phyloP scores from a whole-genome alignment of 2,113 vertebrate genomes.

The Forbesichthys agassizii region DNA sequence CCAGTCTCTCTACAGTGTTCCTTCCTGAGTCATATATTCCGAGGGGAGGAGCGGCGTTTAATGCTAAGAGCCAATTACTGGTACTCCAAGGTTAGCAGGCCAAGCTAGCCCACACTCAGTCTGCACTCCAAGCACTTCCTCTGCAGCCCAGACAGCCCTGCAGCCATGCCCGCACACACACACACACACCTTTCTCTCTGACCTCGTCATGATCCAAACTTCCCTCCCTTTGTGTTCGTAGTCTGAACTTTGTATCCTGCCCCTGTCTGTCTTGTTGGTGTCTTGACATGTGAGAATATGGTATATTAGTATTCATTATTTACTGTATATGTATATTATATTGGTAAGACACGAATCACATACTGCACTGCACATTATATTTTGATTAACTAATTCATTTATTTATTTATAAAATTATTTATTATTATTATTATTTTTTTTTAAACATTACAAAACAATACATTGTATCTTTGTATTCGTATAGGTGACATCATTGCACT shows the following conservation, averaged over 20 bases:
- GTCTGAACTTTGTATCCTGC: not conserved
- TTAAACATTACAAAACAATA: too few species aligned
- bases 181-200: slow-evolving; percentile 10
- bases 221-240: not conserved
- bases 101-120: slow-evolving; percentile 56
- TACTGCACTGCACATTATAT: too few species aligned
- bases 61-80: slow-evolving; percentile 73
- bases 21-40: slow-evolving; percentile 41
- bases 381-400: too few species aligned
- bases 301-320: too few species aligned
- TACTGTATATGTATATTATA: too few species aligned
- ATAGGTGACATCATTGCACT: too few species aligned
- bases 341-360: too few species aligned
- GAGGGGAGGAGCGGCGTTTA: slow-evolving; percentile 53
- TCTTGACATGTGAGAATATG: too few species aligned
- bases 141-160: slow-evolving; percentile 39
- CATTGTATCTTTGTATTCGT: too few species aligned
- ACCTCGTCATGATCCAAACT: slow-evolving; percentile 3
- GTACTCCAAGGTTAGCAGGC: slow-evolving; percentile 68
- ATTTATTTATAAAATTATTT: too few species aligned
- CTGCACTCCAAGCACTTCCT: slow-evolving; percentile 57
- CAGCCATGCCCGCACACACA: slow-evolving; percentile 27
- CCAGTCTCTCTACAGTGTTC: slow-evolving; percentile 22
- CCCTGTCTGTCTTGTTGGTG: not conserved
- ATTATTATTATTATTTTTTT: too few species aligned